Evolutionary conservation across 1,140 invertebrate genomes (phyloP).

Genomic region (Teleopsis dalmanni): DNA sequence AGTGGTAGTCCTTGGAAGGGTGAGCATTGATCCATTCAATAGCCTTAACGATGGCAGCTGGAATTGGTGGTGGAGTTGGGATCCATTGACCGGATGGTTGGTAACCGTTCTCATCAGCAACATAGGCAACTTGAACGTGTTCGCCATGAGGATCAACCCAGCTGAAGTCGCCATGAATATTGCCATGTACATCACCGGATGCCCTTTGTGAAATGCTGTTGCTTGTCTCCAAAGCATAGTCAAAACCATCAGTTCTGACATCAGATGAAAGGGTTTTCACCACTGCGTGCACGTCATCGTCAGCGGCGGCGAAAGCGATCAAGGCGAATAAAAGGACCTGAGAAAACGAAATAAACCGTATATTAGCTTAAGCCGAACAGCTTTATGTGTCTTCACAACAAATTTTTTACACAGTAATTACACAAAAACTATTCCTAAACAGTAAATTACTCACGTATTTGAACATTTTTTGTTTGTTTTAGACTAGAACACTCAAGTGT

Average conservation of each 20-base stretch:
- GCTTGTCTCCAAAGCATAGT: slow-evolving; percentile 46
- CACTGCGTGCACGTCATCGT: slow-evolving; percentile 26
- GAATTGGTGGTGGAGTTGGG: slow-evolving; percentile 52
- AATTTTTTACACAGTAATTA: too few relatives aligned
- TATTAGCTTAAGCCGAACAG: too few relatives aligned
- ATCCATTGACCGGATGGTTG: slow-evolving; percentile 43
- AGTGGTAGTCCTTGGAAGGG: slow-evolving; percentile 18
- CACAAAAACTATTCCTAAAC: too few relatives aligned
- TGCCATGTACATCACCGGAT: slow-evolving; percentile 41
- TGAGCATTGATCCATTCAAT: slow-evolving; percentile 41
- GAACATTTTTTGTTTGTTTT: too few relatives aligned
- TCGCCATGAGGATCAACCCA: slow-evolving; percentile 32
- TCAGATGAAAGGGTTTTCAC: slow-evolving; percentile 23
- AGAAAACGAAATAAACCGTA: too few relatives aligned
- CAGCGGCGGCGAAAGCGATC: too few relatives aligned
- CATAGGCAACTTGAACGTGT: slow-evolving; percentile 44
- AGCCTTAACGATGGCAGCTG: slow-evolving; percentile 43
- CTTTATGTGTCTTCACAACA: too few relatives aligned
- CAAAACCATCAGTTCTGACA: slow-evolving; percentile 44
- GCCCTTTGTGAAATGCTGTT: slow-evolving; percentile 52
- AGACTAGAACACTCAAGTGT: too few relatives aligned
- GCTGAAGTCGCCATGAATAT: slow-evolving; percentile 26
- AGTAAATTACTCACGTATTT: too few relatives aligned
- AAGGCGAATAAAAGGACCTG: too few relatives aligned
- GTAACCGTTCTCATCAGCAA: slow-evolving; percentile 45